These are phyloP conservation scores for Drosophila aldrichi DNA, from an alignment of 2,888 invertebrate species.

Conservation along the genomic window DNA sequence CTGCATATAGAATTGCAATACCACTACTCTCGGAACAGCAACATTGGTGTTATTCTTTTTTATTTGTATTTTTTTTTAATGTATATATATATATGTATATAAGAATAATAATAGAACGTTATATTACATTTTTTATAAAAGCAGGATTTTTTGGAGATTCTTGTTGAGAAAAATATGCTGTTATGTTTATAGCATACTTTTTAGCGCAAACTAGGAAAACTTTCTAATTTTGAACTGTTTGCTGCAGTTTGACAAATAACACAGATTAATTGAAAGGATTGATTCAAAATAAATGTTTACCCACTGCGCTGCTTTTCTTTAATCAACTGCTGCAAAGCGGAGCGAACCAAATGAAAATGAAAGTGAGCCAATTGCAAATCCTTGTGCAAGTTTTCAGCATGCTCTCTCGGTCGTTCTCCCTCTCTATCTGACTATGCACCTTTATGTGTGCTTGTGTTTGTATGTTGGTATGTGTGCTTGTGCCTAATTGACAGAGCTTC, in stretches of 20 bases:
- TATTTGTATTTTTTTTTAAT: background rate
- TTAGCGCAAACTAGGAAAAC: background rate
- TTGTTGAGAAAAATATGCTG: no score
- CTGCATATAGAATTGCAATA: constrained; percentile 22
- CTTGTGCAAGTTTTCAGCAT: constrained; percentile 44
- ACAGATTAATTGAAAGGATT: constrained; percentile 45
- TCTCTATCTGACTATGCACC: constrained; percentile 4
- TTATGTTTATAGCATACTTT: constrained; percentile 59
- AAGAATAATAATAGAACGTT: background rate
- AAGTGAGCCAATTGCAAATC: constrained; percentile 52
- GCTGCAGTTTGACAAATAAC: constrained; percentile 27
- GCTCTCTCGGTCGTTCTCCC: constrained; percentile 5
- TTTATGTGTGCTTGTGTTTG: constrained; percentile 8
- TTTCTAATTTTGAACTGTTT: background rate
- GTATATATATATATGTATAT: no score
- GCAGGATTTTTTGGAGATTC: background rate
- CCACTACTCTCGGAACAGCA: constrained; percentile 10
- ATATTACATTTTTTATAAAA: background rate
- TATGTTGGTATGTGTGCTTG: constrained; percentile 25
- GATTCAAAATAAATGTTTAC: constrained; percentile 57
- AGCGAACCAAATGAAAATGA: constrained; percentile 56
- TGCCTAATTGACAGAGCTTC: constrained; percentile 66
- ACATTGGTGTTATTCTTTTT: background rate
- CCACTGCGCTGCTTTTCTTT: constrained; percentile 26
- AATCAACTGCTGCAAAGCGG: constrained; percentile 42